phyloP scores from a whole-genome alignment of 2,888 invertebrate species.

The Apoda limacodes region DNA sequence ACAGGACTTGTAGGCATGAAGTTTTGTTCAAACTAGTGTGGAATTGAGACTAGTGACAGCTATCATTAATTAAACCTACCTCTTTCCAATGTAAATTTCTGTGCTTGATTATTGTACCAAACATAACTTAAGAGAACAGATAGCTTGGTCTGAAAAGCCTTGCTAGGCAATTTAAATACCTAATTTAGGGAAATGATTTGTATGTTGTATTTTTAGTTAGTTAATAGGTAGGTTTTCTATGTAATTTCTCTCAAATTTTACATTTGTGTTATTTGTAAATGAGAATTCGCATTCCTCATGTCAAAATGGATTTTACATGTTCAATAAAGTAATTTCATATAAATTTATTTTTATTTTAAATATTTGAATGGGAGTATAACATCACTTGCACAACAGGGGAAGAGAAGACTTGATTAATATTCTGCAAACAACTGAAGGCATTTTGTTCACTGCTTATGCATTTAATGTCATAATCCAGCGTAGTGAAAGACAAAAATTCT shows the following conservation, averaged over 20 bases:
- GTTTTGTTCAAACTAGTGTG: slow-evolving; percentile 48
- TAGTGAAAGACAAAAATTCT: no score
- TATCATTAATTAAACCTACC: slow-evolving; percentile 65
- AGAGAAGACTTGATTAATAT: no score
- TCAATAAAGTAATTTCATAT: slow-evolving; percentile 72
- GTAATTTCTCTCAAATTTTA: slow-evolving; percentile 69
- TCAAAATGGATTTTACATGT: slow-evolving; percentile 71
- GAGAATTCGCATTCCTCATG: slow-evolving; percentile 71
- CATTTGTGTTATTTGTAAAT: slow-evolving; percentile 70
- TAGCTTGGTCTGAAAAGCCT: slow-evolving; percentile 27
- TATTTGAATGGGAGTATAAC: no score
- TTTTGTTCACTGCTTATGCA: no score
- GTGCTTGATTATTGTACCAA: slow-evolving; percentile 65
- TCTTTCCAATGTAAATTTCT: slow-evolving; percentile 66
- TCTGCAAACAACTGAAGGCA: no score
- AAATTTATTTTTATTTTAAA: slow-evolving; percentile 53
- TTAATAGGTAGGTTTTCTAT: slow-evolving; percentile 67
- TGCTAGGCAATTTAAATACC: slow-evolving; percentile 37
- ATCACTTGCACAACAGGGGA: no score
- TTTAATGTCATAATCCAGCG: no score
- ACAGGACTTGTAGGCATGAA: slow-evolving; percentile 44
- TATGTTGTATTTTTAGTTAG: slow-evolving; percentile 71
- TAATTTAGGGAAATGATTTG: slow-evolving; percentile 63
- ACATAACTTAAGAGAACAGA: slow-evolving; percentile 52
- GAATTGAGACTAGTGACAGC: slow-evolving; percentile 39